Percentiles rank a stretch among this genome's conserved stretches.
These are phyloP conservation scores for Yasuhikotakia modesta DNA, from an alignment of 2,797 vertebrate species.

Conservation along the genomic window DNA sequence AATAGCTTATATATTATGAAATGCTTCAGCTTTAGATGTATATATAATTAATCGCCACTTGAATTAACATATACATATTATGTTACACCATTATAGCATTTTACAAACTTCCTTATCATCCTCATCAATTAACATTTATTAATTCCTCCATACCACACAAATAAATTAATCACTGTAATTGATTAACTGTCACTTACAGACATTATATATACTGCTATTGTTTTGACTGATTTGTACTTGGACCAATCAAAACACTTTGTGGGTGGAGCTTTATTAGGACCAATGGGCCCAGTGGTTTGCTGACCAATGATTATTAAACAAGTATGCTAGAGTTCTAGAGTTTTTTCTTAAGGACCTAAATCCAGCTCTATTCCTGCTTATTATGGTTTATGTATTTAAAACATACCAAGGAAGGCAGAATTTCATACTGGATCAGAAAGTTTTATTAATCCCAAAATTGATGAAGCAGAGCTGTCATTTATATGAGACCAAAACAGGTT, in stretches of 20 bases:
- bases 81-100: not conserved
- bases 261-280: not conserved
- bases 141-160: not conserved
- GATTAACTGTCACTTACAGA: not conserved
- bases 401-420: too few relatives aligned
- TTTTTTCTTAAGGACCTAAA: not conserved
- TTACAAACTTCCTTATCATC: not conserved
- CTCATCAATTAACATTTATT: not conserved
- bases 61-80: not conserved
- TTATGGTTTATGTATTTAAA: not conserved
- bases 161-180: not conserved
- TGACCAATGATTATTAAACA: not conserved
- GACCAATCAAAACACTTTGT: not conserved
- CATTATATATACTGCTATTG: not conserved
- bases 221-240: not conserved
- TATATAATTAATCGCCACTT: not conserved
- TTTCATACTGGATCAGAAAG: too few relatives aligned
- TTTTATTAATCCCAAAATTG: too few relatives aligned
- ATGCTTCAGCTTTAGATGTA: not conserved
- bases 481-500: too few relatives aligned
- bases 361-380: not conserved
- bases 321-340: not conserved
- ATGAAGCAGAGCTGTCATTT: too few relatives aligned
- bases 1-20: constrained; percentile 5
- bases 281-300: not conserved